These are phyloP conservation scores for Hermetia illucens DNA, from an alignment of 1,140 invertebrate species.

Conservation along the genomic window DNA sequence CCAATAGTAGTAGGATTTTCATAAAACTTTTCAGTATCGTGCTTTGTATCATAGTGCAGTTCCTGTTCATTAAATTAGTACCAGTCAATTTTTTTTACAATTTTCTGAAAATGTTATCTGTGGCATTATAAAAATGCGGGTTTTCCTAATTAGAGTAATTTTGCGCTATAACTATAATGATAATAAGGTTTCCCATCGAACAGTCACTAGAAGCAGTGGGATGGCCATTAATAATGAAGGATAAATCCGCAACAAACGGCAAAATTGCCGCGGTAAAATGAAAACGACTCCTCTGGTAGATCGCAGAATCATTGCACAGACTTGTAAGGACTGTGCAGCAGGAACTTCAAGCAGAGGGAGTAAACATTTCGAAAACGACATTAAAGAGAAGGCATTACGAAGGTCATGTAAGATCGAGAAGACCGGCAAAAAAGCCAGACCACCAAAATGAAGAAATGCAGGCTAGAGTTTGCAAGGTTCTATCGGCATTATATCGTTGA, in stretches of 20 bases:
- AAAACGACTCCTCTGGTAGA: background rate
- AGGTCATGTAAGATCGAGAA: background rate
- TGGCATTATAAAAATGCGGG: no score
- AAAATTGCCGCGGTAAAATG: background rate
- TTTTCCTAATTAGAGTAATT: background rate
- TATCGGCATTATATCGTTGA: background rate
- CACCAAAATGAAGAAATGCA: constrained; percentile 18
- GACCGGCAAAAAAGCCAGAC: constrained; percentile 5
- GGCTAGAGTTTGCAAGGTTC: constrained; percentile 21
- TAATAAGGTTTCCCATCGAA: background rate
- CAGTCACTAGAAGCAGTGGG: background rate
- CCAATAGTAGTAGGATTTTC: no score
- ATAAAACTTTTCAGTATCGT: no score
- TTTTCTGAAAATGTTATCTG: no score
- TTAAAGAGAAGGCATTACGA: background rate
- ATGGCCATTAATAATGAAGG: background rate
- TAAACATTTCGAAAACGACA: background rate
- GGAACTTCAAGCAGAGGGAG: background rate
- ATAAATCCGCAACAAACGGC: background rate
- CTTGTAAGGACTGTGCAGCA: background rate
- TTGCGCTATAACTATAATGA: background rate
- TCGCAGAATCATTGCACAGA: background rate
- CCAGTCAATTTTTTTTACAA: background rate
- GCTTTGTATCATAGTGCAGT: no score
- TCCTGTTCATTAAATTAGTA: background rate